These are phyloP conservation scores for Cladorhizidae sp. DNA, from an alignment of 37 sponge, comb jelly and placozoan genomes.

Conservation along the genomic window DNA sequence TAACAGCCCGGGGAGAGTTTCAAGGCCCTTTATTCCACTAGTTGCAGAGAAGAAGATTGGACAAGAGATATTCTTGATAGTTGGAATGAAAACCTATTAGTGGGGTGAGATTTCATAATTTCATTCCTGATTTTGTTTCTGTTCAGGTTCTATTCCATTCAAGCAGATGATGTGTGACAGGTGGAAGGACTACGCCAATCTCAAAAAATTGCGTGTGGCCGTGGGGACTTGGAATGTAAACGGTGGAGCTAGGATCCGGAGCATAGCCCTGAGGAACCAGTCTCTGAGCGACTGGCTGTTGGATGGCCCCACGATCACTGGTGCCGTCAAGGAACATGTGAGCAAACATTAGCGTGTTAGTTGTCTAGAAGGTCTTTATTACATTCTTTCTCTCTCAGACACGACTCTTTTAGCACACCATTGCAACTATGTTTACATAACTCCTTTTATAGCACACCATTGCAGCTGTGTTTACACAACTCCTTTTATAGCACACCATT, in stretches of 20 bases:
- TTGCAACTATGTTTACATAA: too few species aligned
- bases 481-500: too few species aligned
- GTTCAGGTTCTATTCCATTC: constrained; percentile 52
- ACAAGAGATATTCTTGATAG: too few species aligned
- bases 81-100: too few species aligned
- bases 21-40: too few species aligned
- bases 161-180: constrained; percentile 67
- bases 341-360: background rate
- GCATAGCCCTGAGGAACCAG: constrained; percentile 85
- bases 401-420: too few species aligned
- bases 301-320: constrained; percentile 60
- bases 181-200: constrained; percentile 52
- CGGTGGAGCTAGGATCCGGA: constrained; percentile 86
- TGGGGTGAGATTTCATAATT: too few species aligned
- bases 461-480: too few species aligned
- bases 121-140: background rate
- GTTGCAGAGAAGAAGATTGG: too few species aligned
- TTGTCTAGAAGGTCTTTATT: background rate
- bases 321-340: constrained; percentile 29
- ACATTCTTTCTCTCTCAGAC: too few species aligned
- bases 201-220: constrained; percentile 70
- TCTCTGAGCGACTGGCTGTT: constrained; percentile 93
- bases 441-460: too few species aligned
- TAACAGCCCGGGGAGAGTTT: too few species aligned
- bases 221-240: constrained; percentile 99